Percentiles rank a stretch among this genome's conserved stretches.
Conservation (phyloP, 2,113 vertebrate species). For the Coracopsis vasa region DNA sequence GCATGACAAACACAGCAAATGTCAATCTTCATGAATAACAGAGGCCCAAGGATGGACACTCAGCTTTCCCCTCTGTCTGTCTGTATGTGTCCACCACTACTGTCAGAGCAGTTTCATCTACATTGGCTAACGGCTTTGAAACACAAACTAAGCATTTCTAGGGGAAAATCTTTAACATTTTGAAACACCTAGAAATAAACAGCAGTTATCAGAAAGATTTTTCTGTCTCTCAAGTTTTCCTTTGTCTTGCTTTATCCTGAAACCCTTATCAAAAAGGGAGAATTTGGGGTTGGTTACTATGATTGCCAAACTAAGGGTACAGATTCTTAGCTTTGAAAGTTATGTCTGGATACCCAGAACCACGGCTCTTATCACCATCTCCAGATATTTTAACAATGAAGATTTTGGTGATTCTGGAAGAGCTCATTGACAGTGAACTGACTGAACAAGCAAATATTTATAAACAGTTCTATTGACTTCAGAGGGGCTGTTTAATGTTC, state of each 20-base stretch:
- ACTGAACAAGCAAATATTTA: background rate
- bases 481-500: background rate
- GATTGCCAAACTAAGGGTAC: background rate
- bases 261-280: background rate
- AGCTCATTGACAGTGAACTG: background rate
- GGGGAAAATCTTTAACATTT: background rate
- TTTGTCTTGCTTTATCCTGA: background rate
- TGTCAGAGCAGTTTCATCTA: background rate
- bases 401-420: background rate
- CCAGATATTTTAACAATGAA: background rate
- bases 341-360: background rate
- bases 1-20: rapidly evolving
- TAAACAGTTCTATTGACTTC: background rate
- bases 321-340: background rate
- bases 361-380: no score
- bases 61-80: background rate
- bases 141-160: background rate
- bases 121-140: background rate
- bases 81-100: background rate
- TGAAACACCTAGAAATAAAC: background rate
- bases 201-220: background rate
- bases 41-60: background rate
- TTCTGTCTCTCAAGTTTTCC: background rate
- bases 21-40: background rate
- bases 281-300: background rate